A percentile compares a stretch with the other conserved stretches of the same genome.
Evolutionary conservation across 2,113 vertebrate genomes (phyloP).

Genomic region (Vidua macroura): DNA sequence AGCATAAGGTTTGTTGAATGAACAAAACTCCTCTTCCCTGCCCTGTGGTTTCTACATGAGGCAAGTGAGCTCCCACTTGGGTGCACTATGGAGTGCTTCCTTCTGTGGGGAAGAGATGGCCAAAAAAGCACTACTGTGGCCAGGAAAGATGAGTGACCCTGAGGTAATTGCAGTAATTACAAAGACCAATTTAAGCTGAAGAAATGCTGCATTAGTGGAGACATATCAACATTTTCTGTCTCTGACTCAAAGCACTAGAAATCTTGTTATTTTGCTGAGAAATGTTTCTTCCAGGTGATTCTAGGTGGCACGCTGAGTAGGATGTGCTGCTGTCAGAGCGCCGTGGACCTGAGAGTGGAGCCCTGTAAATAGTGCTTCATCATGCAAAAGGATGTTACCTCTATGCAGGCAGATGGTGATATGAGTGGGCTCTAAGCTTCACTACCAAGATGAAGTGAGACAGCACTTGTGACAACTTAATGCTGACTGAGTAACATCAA

Average conservation of each 20-base stretch:
- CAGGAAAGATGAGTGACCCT: background rate
- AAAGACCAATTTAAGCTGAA: background rate
- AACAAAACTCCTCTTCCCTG: background rate
- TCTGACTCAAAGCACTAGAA: background rate
- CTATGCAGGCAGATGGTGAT: conserved; percentile 42
- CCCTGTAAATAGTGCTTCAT: conserved; percentile 44
- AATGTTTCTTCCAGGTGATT: background rate
- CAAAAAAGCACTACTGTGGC: background rate
- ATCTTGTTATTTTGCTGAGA: background rate
- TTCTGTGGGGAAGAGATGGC: background rate
- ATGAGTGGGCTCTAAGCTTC: conserved; percentile 14
- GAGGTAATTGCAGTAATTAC: background rate
- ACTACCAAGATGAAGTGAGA: background rate
- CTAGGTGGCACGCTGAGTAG: background rate
- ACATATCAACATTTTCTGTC: background rate
- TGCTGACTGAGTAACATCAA: conserved; percentile 40
- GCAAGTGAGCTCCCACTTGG: background rate
- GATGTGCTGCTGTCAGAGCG: background rate
- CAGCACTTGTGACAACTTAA: conserved; percentile 50
- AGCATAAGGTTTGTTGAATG: background rate
- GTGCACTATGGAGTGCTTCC: background rate
- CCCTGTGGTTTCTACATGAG: background rate
- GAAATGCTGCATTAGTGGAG: background rate
- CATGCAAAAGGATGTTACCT: conserved; percentile 47
- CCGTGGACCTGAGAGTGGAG: background rate